Percentiles rank a stretch among this genome's conserved stretches.
These are phyloP conservation scores for Urophycis tenuis DNA, from an alignment of 2,797 vertebrate genomes.

Conservation along the genomic window DNA sequence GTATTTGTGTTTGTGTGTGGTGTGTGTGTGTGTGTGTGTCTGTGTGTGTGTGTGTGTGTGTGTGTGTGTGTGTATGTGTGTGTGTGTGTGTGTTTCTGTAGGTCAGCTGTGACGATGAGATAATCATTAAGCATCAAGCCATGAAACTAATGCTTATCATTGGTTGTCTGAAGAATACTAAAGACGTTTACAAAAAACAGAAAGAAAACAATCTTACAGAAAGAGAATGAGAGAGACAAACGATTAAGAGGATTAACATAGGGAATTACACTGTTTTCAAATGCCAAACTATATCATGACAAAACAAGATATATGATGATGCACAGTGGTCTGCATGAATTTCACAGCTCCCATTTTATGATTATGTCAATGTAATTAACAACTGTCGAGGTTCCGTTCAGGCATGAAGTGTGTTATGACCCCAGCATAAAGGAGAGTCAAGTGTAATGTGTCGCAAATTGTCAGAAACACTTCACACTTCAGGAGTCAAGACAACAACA, in stretches of 20 bases:
- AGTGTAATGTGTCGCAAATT: slow-evolving; percentile 1
- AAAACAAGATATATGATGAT: background rate
- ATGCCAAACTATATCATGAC: slow-evolving; percentile 25
- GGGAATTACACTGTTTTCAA: slow-evolving; percentile 22
- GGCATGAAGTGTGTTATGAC: background rate
- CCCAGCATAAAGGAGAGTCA: background rate
- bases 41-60: slow-evolving; percentile 11
- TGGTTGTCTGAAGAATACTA: slow-evolving; percentile 17
- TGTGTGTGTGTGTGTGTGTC: background rate
- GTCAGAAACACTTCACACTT: background rate
- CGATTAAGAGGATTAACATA: slow-evolving; percentile 21
- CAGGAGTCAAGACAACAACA: background rate
- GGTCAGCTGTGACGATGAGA: slow-evolving; percentile 39
- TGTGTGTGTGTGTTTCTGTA: background rate
- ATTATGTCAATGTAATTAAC: slow-evolving; percentile 30
- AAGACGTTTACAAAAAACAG: slow-evolving; percentile 15
- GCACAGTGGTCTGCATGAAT: background rate
- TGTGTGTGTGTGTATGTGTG: background rate
- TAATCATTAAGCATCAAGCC: slow-evolving; percentile 30
- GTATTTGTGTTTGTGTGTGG: background rate
- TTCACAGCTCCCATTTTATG: background rate
- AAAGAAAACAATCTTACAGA: background rate
- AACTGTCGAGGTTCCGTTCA: background rate
- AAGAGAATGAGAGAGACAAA: background rate
- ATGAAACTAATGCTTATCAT: slow-evolving; percentile 35